Evolutionary conservation across 2,888 invertebrate genomes (phyloP), one percentile per base, ranked within the genome.

Genomic region (Tenthredo mesomela): DNA sequence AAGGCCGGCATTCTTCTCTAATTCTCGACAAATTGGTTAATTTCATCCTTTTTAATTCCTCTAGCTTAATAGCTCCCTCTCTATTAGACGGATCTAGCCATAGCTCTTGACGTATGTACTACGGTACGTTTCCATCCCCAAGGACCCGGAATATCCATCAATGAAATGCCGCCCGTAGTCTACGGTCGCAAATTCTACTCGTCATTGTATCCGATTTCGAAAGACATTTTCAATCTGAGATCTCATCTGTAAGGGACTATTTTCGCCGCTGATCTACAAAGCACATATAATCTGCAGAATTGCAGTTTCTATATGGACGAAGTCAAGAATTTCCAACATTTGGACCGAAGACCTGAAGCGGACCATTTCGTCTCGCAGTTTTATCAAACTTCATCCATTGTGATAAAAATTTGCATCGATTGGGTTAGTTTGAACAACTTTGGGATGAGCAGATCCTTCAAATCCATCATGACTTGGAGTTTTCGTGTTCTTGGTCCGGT

Each of bases 31-130:
- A 82, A 82, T 82, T 82, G 70, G 82, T 82, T 82, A 82, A 82
- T 82, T 82, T 82, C 82, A 82, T 82, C 82, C 82, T 82, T 82
- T 82, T 82, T 82, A 82, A 82, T 82, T 82, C 61, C 58, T 82
- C 65, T n/a, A 18, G 67, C 82, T 82, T 82, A 67, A 70, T 82
- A 82, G 67, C 43, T 65, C n/a, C 15, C 70, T 33, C 70, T 29
- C 67, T 67, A 67, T 82, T 70, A 43, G 67, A 37, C 33, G n/a
- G 61, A 80, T 82, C 67, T 70, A 70, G 47, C 43, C 47, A n/a
- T n/a, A 47, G 3, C 67, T 43, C n/a, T 73, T 73, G 71, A 77
- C 50, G 77, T 77, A n/a, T 37, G 21, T 54, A 54, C 70, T 43
- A 40, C 43, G 71, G 71, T 71, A 71, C 37, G 21, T 37, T 71